A percentile compares a stretch with the other conserved stretches of the same genome.
phyloP scores from a whole-genome alignment of 2,113 vertebrate genomes.

The Catharus bicknelli region DNA sequence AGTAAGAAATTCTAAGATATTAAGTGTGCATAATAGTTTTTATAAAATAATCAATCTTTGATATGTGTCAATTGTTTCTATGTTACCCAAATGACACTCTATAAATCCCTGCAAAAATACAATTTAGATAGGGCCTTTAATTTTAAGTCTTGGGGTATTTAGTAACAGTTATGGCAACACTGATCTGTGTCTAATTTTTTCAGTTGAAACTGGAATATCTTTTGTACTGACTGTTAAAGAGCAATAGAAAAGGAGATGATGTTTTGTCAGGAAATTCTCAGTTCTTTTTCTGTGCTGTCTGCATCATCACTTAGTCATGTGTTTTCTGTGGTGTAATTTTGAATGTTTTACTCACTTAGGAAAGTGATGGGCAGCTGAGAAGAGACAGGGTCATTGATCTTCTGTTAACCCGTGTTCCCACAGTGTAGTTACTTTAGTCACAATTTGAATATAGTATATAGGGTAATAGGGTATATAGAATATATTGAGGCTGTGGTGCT shows the following conservation, averaged over 20 bases:
- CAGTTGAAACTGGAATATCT: neutral
- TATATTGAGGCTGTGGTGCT: neutral
- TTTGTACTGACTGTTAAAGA: neutral
- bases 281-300: neutral
- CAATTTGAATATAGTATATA: neutral
- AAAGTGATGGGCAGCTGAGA: neutral
- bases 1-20: neutral
- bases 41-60: neutral
- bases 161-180: neutral
- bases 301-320: rapidly evolving
- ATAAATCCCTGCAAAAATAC: neutral
- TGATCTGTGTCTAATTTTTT: neutral
- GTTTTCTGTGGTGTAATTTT: neutral
- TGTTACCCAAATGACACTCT: neutral
- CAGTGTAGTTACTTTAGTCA: neutral
- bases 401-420: neutral
- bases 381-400: neutral
- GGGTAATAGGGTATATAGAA: neutral
- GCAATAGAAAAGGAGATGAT: neutral
- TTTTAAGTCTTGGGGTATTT: neutral
- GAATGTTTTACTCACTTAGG: neutral
- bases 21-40: neutral
- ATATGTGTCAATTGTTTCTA: neutral
- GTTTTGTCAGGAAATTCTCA: neutral
- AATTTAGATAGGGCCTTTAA: neutral